Percentiles rank a stretch among this genome's conserved stretches.
Evolutionary conservation across 2,113 vertebrate species (phyloP).

Genomic region (Prolemur simus): DNA sequence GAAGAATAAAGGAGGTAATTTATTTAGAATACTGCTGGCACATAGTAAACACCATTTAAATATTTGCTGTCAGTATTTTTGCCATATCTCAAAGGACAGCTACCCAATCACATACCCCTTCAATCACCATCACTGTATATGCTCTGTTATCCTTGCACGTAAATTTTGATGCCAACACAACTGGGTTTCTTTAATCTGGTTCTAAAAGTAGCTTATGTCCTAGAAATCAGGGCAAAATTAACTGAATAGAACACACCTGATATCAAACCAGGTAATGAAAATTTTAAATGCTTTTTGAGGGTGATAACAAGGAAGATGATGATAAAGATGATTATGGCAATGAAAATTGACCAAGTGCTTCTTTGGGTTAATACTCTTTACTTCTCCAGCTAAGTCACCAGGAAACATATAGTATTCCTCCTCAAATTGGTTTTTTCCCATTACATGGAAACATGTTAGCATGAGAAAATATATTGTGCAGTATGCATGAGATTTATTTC

Average conservation of each 20-base stretch:
- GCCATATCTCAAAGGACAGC: not conserved
- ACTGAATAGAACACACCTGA: not conserved
- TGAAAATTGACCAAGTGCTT: not conserved
- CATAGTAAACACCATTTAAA: not conserved
- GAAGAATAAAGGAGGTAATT: not conserved
- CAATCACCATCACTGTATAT: not conserved
- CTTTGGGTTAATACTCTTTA: not conserved
- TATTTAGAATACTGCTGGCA: not conserved
- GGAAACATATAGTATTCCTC: not conserved
- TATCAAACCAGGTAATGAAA: conserved; percentile 2
- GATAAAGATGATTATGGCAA: not conserved
- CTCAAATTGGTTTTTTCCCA: conserved; percentile 48
- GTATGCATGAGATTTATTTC: conserved; percentile 79
- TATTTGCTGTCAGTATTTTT: not conserved
- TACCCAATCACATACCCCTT: not conserved
- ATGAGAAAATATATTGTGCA: conserved; percentile 61
- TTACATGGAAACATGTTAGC: conserved; percentile 24
- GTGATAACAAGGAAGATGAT: not conserved
- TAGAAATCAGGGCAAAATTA: conserved; percentile 8
- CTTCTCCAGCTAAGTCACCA: conserved; percentile 19
- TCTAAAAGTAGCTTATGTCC: not conserved
- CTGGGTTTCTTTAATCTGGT: not conserved
- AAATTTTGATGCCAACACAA: not conserved
- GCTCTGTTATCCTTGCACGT: not conserved
- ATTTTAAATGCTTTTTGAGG: not conserved